phyloP scores from a whole-genome alignment of 37 sponge, comb jelly and placozoan species.

The Ianthella basta region DNA sequence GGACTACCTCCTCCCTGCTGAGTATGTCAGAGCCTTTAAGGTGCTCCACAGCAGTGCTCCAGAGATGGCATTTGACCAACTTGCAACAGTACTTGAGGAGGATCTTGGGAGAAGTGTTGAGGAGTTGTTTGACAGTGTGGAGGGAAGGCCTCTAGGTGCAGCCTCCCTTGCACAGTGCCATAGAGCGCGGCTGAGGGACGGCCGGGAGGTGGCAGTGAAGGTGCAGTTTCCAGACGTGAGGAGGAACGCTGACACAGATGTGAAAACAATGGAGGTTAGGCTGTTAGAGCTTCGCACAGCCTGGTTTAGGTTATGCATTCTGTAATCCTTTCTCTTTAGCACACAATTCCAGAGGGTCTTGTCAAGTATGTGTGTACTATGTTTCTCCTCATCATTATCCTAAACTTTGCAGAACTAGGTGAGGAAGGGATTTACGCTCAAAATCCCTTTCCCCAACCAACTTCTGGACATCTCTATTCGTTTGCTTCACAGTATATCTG shows the following conservation, averaged over 20 bases:
- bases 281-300: neutral
- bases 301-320: too few relatives aligned
- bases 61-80: slow-evolving; percentile 48
- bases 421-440: too few relatives aligned
- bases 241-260: slow-evolving; percentile 78
- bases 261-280: slow-evolving; percentile 79
- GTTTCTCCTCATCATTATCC: too few relatives aligned
- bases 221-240: slow-evolving; percentile 90
- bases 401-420: too few relatives aligned
- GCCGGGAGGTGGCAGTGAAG: slow-evolving; percentile 86
- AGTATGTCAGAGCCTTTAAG: slow-evolving; percentile 89
- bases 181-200: slow-evolving; percentile 64
- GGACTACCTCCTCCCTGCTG: slow-evolving; percentile 88
- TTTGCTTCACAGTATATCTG: too few relatives aligned
- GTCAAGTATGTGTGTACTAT: too few relatives aligned
- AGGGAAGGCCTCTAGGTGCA: slow-evolving; percentile 75
- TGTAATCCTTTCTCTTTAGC: too few relatives aligned
- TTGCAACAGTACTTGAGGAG: slow-evolving; percentile 69
- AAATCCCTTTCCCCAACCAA: too few relatives aligned
- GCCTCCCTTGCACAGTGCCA: slow-evolving; percentile 93
- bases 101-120: slow-evolving; percentile 74
- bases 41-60: slow-evolving; percentile 90
- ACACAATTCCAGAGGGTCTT: too few relatives aligned
- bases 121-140: slow-evolving; percentile 73
- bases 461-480: too few relatives aligned